phyloP scores from a whole-genome alignment of 2,113 vertebrate species.

The Eubucco bourcierii region DNA sequence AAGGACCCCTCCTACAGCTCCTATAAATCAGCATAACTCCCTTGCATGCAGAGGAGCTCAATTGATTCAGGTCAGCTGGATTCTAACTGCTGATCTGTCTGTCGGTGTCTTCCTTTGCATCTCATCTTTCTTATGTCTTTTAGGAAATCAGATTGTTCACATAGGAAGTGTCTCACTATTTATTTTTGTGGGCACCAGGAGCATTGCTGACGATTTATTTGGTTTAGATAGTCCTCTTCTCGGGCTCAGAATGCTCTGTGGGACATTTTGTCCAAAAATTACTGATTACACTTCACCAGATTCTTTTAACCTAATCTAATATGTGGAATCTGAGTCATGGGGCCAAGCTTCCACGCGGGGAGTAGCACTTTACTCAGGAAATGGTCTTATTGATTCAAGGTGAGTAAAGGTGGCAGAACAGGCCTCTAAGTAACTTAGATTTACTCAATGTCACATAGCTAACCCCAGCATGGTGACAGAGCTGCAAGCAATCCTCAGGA shows the following conservation, averaged over 20 bases:
- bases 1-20: not conserved
- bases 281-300: conserved; percentile 35
- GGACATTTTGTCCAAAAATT: conserved; percentile 5
- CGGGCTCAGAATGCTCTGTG: not conserved
- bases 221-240: not conserved
- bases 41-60: not conserved
- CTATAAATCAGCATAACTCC: conserved; percentile 47
- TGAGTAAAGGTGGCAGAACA: conserved; percentile 32
- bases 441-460: conserved; percentile 26
- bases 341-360: not conserved
- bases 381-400: conserved; percentile 50
- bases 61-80: conserved; percentile 46
- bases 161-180: not conserved
- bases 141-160: not conserved
- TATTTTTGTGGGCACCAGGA: not conserved
- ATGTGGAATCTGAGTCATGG: not conserved
- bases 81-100: conserved; percentile 14
- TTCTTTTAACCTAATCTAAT: conserved; percentile 40
- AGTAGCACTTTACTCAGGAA: conserved; percentile 61
- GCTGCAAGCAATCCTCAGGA: not conserved
- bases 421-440: not conserved
- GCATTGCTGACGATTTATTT: not conserved
- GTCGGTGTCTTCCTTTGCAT: conserved; percentile 14
- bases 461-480: conserved; percentile 21
- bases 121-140: not conserved